Evolutionary conservation across 2,888 invertebrate species (phyloP).

Genomic region (Ferrisia virgata): DNA sequence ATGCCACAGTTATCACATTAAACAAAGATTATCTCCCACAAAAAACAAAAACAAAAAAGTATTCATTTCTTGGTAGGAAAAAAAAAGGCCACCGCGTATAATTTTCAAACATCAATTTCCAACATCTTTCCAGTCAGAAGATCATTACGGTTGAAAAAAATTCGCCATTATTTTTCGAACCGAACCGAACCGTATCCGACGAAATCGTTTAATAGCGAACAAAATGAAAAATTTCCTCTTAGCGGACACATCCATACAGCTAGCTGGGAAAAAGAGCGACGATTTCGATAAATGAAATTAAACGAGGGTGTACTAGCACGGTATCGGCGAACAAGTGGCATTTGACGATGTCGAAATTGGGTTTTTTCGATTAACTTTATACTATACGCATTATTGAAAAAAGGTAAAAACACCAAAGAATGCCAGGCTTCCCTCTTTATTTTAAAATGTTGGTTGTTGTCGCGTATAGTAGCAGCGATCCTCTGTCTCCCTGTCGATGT

Average conservation of each 20-base stretch:
- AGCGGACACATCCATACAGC: neutral
- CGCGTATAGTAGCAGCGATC: neutral
- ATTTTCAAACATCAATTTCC: neutral
- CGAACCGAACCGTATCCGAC: neutral
- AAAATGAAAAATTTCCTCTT: slow-evolving; percentile 4
- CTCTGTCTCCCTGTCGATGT: neutral
- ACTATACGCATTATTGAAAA: slow-evolving; percentile 30
- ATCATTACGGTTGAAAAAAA: neutral
- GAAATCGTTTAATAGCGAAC: neutral
- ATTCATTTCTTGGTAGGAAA: too few species aligned
- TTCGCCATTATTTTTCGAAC: neutral
- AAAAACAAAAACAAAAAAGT: too few species aligned
- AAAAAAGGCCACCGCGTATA: too few species aligned
- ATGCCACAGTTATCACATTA: too few species aligned
- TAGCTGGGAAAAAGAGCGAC: neutral
- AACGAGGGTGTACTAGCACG: slow-evolving; percentile 3
- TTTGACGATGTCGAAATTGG: slow-evolving; percentile 31
- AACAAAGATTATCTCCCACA: too few species aligned
- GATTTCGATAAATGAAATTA: slow-evolving; percentile 28
- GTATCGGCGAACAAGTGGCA: slow-evolving; percentile 9
- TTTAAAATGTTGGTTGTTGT: neutral
- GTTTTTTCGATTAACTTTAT: slow-evolving; percentile 31
- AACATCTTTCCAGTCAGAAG: neutral
- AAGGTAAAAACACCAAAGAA: slow-evolving; percentile 17
- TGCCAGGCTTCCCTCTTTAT: neutral